Evolutionary conservation across 2,888 invertebrate genomes (phyloP), one percentile per base, ranked within the genome.

Genomic region (Leptinotarsa juncta): DNA sequence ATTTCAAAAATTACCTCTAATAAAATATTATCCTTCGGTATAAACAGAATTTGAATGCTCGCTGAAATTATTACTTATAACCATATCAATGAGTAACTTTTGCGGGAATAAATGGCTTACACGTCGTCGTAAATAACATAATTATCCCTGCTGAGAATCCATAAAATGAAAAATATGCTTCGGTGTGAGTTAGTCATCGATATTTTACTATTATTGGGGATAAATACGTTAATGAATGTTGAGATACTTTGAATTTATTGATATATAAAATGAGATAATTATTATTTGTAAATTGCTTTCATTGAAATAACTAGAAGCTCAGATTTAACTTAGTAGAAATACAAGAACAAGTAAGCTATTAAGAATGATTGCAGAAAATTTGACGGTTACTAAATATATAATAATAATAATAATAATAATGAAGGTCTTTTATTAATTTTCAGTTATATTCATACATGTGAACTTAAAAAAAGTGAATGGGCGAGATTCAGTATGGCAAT

Each of bases 121-220:
- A 65, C 65, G 66, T 57, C 48, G 26, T 62, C 71, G 20, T 77
- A 76, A 78, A 76, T 78, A 72, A 74, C 51, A 66, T 68, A 72
- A 71, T 73, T 76, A 76, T 74, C 67, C 72, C 72, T 65, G 70
- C 74, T 72, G 70, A 70, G 72, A 70, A 71, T 70, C 72, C 50
- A 70, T 70, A 67, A 70, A 73, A 74, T 74, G 74, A 76, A 74
- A 72, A 76, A 74, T 74, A 74, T 70, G 71, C 26, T 53, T 65
- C 67, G 71, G 74, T 68, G 55, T 67, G 66, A 71, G 71, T 69
- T 68, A 73, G 72, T 76, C 70, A 71, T 67, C 26, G 62, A 72
- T 73, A 76, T 72, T 76, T 76, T 74, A 74, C 68, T 74, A 70
- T 72, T 49, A 72, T 62, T 67, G 70, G 42, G 69, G 72, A 72